Base-by-base conservation (phyloP, 2,888 invertebrate species). In the Fragum sueziense region DNA sequence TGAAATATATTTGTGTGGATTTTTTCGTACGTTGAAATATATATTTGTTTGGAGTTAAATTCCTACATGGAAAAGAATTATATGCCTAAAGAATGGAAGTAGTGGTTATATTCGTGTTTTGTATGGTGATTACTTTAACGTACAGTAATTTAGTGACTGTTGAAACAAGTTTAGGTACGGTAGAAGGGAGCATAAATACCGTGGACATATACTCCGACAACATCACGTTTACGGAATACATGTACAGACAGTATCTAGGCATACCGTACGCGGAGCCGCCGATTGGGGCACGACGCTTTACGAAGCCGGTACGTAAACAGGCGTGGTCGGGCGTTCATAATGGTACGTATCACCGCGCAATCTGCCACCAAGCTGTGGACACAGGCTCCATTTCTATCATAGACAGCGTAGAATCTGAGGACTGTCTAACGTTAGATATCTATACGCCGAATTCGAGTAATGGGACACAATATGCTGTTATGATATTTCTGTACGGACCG, bases 401-500 rank as follows among this genome's bases (percentile, higher is more conserved):
- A 37, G 65, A 73, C 25, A 67, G 25, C 0, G 29, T n/a, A 9
- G 59, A 65, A 51, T 74, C 76, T 1, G 83, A 83, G 41, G 80
- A 83, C 25, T 83, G 83, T 70, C 31, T 83, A 14, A 83, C 77
- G 2, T 54, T 83, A 52, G 75, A 83, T 54, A 78, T 83, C 14
- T 80, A 77, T 27, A 61, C 73, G 1, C 83, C 83, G 4, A 34
- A 47, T 47, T 61, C 54, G 25, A 62, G 57, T 2, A 51, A 65
- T 25, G 61, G 41, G 11, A 70, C 51, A 25, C 59, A 72, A 0
- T 93, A 92, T 79, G 94, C 94, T 0, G 94, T 94, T 0, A 88
- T 94, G 85, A 92, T 94, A 2, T 94, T 92, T 84, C 92, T 94
- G 41, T 94, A 94, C 82, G 94, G 94, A 0, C 94, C 94, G 7